Conservation (phyloP, 1,140 invertebrate genomes). For the Pseudomyrmex flavicornis region DNA sequence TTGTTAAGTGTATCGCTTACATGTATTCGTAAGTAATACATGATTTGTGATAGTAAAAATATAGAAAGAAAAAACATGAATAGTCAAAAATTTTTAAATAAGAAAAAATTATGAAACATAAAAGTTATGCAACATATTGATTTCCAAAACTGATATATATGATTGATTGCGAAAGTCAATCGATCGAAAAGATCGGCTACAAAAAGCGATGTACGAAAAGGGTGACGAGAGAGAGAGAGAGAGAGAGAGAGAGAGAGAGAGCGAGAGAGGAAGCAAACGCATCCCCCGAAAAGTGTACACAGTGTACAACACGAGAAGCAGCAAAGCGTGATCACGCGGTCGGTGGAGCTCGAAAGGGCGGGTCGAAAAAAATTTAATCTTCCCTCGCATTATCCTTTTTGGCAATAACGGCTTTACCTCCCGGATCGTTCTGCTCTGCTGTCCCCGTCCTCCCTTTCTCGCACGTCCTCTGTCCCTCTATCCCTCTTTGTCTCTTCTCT, state of each 20-base stretch:
- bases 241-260: neutral
- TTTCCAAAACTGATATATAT: neutral
- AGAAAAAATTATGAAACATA: neutral
- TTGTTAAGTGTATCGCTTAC: too few species aligned
- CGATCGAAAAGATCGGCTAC: neutral
- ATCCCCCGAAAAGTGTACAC: constrained; percentile 63
- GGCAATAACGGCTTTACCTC: constrained; percentile 72
- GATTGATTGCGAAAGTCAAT: constrained; percentile 1
- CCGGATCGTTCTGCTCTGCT: constrained; percentile 54
- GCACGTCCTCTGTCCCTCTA: constrained; percentile 35
- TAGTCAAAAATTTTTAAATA: neutral
- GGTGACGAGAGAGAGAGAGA: constrained; percentile 8
- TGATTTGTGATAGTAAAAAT: too few species aligned
- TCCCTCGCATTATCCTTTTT: constrained; percentile 76
- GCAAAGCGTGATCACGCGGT: constrained; percentile 66
- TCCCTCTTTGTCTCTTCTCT: constrained; percentile 18
- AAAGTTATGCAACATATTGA: neutral
- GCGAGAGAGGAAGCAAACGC: neutral
- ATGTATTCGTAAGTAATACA: too few species aligned
- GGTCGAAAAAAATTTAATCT: constrained; percentile 76
- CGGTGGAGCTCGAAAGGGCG: constrained; percentile 64
- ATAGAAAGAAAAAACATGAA: too few species aligned
- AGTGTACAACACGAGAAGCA: constrained; percentile 67
- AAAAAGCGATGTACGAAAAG: constrained; percentile 49
- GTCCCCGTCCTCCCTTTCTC: constrained; percentile 19